Evolutionary conservation across 2,888 invertebrate species (phyloP).

Genomic region (Hemithea aestivaria): DNA sequence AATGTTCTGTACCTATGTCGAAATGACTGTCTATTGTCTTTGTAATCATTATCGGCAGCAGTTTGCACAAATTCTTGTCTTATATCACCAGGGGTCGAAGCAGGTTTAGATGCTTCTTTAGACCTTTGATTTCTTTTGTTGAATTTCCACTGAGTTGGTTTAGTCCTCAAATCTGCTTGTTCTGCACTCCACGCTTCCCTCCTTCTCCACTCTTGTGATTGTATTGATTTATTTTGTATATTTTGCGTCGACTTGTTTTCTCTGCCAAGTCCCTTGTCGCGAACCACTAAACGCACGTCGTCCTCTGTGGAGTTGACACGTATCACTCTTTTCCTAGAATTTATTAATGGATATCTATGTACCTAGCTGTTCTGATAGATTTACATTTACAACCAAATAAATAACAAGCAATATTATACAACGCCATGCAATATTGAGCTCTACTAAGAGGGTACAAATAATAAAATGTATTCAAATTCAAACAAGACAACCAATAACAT

Average conservation of each 20-base stretch:
- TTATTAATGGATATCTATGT: conserved; percentile 77
- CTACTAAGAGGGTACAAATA: background rate
- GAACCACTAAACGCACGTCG: conserved; percentile 86
- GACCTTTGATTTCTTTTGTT: conserved; percentile 81
- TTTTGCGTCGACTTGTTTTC: conserved; percentile 88
- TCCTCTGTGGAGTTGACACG: conserved; percentile 86
- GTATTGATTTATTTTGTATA: conserved; percentile 85
- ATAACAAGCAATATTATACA: conserved; percentile 1
- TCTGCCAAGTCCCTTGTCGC: conserved; percentile 84
- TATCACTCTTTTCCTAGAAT: conserved; percentile 86
- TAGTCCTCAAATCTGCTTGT: conserved; percentile 82
- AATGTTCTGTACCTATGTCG: conserved; percentile 57
- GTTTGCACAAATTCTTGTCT: conserved; percentile 71
- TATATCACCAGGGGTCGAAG: conserved; percentile 67
- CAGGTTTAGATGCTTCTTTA: conserved; percentile 72
- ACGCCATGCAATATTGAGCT: conserved; percentile 9
- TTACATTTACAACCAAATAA: conserved; percentile 18
- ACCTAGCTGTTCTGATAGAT: conserved; percentile 53
- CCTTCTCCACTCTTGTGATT: conserved; percentile 87
- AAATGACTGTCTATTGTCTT: conserved; percentile 64
- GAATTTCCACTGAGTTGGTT: conserved; percentile 86
- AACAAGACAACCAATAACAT: conserved; percentile 8
- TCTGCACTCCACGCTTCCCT: conserved; percentile 94
- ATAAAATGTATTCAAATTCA: background rate
- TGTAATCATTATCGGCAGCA: conserved; percentile 68